Evolutionary conservation across 2,113 vertebrate species (phyloP), one percentile per base, ranked within the genome.

Genomic region (Cyprinodon tularosa): DNA sequence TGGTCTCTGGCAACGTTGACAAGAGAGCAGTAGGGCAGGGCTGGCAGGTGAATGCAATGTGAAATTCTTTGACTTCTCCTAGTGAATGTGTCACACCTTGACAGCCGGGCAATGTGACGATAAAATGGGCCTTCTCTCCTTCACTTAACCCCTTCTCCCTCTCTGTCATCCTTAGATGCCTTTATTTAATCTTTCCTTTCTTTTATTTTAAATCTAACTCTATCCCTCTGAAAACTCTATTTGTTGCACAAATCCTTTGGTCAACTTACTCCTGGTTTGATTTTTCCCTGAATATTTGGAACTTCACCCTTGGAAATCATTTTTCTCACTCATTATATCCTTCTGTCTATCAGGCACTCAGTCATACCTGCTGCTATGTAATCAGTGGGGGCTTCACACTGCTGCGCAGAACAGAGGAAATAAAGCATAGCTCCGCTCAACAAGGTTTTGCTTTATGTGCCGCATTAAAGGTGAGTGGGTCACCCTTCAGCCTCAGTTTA

Each of bases 1-100:
- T 76, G 84, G 84, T 68, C 71, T 91, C 87, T 89, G 81, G 83
- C 81, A 82, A 85, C 57, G 63, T 80, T 88, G 89, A 88, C 86
- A 89, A 70, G 75, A 63, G 81, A 86, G 84, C 89, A 88, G 84
- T 77, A 78, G 77, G 81, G 71, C 86, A 76, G 76, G 11, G 62
- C 75, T 87, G 84, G 82, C 88, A 93, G 86, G 90, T 89, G 87
- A 86, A 82, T 78, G 68, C 84, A 77, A 66, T 69, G 83, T 85
- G 86, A 91, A 90, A 79, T 85, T 79, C 74, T 72, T 80, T 84
- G 84, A 86, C 84, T 87, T 80, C 63, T 87, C 83, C 82, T 62
- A 20, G 77, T 86, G 80, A 88, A 84, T 22, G 71, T 80, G 84
- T 88, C 87, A 85, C 86, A 62, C 57, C 42, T 77, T 73, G 81